phyloP scores from a whole-genome alignment of 2,113 vertebrate species.

The Hirundichthys speculiger region DNA sequence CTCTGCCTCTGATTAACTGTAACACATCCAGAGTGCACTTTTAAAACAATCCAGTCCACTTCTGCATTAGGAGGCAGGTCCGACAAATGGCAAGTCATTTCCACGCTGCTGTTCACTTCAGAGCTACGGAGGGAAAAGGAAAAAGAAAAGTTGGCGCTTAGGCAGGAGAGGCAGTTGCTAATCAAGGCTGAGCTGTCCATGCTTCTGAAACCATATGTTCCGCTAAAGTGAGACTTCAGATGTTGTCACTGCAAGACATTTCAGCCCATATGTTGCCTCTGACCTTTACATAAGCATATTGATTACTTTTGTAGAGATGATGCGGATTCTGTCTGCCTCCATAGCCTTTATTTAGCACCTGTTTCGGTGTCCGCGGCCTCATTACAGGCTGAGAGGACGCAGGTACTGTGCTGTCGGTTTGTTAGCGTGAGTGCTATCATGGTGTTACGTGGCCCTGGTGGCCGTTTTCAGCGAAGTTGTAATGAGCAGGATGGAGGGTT shows the following conservation, averaged over 20 bases:
- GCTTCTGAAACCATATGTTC: constrained; percentile 19
- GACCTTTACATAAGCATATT: constrained; percentile 60
- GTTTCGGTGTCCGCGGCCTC: too few species aligned
- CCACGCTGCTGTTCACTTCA: constrained; percentile 21
- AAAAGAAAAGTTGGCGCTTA: constrained; percentile 22
- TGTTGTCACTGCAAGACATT: constrained; percentile 21
- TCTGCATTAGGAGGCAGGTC: constrained; percentile 30
- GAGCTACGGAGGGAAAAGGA: constrained; percentile 4
- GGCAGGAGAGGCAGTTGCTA: constrained; percentile 44
- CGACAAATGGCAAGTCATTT: constrained; percentile 22
- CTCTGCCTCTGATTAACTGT: constrained; percentile 33
- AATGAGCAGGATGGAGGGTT: too few species aligned
- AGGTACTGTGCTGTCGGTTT: too few species aligned
- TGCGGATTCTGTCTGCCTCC: too few species aligned
- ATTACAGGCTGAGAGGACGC: too few species aligned
- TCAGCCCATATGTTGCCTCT: constrained; percentile 48
- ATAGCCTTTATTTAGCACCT: too few species aligned
- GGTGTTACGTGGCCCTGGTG: too few species aligned
- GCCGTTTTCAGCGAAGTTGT: too few species aligned
- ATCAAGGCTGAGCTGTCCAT: constrained; percentile 45
- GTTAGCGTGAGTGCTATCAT: too few species aligned
- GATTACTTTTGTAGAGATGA: too few species aligned
- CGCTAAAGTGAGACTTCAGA: constrained; percentile 43
- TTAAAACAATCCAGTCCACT: constrained; percentile 38
- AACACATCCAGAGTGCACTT: constrained; percentile 12